Conservation (phyloP, 92 coral and sea anemone genomes). For the Paragorgia papillata region DNA sequence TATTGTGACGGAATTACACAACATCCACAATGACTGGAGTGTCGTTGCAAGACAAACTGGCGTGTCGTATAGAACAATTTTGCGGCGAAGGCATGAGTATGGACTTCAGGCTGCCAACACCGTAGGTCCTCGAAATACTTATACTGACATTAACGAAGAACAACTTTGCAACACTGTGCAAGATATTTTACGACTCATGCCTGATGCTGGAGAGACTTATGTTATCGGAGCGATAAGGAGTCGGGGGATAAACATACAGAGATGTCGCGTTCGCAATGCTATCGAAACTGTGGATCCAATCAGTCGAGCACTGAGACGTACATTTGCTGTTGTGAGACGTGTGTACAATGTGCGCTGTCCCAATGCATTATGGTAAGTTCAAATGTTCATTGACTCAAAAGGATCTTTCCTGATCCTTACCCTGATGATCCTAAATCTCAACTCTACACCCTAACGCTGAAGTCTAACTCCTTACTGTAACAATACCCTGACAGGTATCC, state of each 20-base stretch:
- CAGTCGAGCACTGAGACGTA: conserved; percentile 47
- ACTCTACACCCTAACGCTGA: no score
- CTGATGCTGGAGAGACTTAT: conserved; percentile 48
- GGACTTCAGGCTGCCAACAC: conserved; percentile 25
- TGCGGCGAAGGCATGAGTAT: conserved; percentile 44
- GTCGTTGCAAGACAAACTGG: conserved; percentile 44
- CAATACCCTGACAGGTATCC: no score
- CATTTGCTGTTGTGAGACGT: conserved; percentile 38
- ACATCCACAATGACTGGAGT: conserved; percentile 41
- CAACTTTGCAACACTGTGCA: conserved; percentile 40
- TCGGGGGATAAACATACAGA: conserved; percentile 32
- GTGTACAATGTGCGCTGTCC: conserved; percentile 36
- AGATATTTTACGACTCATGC: conserved; percentile 24
- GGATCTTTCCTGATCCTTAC: no score
- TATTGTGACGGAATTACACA: no score
- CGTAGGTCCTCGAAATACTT: conserved; percentile 44
- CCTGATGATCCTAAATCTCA: no score
- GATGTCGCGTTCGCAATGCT: conserved; percentile 26
- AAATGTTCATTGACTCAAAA: no score
- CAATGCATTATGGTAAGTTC: no score
- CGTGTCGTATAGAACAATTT: conserved; percentile 42
- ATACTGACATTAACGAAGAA: conserved; percentile 33
- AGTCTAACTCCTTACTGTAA: no score
- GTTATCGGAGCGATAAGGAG: conserved; percentile 41
- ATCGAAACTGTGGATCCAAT: conserved; percentile 48